These are phyloP conservation scores for Petrolisthes cinctipes DNA, from an alignment of 2,888 invertebrate species.

Conservation along the genomic window DNA sequence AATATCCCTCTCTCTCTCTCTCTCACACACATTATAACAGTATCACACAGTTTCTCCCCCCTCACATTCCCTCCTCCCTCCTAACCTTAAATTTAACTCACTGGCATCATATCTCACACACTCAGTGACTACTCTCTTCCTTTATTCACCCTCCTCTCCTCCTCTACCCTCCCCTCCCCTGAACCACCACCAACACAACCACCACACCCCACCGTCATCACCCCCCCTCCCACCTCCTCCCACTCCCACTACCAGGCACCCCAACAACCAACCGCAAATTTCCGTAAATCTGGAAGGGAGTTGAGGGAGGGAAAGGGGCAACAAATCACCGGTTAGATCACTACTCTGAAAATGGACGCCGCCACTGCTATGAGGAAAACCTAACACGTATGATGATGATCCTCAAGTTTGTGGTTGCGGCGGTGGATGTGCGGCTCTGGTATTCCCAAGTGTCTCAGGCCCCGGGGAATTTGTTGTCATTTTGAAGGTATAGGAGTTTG, in stretches of 20 bases:
- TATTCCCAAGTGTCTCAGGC: too few relatives aligned
- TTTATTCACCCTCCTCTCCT: neutral
- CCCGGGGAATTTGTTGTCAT: too few relatives aligned
- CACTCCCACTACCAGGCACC: too few relatives aligned
- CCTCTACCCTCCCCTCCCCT: neutral
- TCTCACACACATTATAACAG: too few relatives aligned
- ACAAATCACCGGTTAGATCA: neutral
- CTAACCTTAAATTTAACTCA: neutral
- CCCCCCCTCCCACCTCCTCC: neutral
- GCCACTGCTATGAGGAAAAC: too few relatives aligned
- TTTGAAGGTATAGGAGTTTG: too few relatives aligned
- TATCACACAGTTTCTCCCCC: too few relatives aligned
- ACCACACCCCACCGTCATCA: neutral
- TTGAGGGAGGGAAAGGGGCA: neutral
- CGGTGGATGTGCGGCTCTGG: too few relatives aligned
- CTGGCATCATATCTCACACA: neutral
- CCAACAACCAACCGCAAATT: slow-evolving; percentile 18
- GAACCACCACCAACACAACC: neutral
- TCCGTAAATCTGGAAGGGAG: neutral
- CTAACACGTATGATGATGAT: too few relatives aligned
- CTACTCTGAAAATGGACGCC: too few relatives aligned
- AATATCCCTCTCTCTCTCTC: too few relatives aligned
- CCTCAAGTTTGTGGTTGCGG: too few relatives aligned
- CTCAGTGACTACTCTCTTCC: neutral
- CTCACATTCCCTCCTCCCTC: neutral